phyloP scores from a whole-genome alignment of 1,140 invertebrate genomes.

The Pissodes strobi region DNA sequence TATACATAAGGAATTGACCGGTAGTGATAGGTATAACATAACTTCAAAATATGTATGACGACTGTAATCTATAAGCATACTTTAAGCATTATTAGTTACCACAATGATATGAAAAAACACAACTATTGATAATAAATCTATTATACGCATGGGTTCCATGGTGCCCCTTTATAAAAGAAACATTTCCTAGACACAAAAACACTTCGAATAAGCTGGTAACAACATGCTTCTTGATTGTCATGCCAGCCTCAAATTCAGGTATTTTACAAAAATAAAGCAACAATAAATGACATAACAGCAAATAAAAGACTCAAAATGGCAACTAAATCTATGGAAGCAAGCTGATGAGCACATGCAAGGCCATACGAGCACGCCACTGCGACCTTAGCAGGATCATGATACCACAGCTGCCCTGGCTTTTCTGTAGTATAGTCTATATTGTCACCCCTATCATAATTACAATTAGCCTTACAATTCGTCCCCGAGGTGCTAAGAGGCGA shows the following conservation, averaged over 20 bases:
- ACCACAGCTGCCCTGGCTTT: conserved; percentile 52
- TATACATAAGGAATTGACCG: too few relatives aligned
- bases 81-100: too few relatives aligned
- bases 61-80: too few relatives aligned
- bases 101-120: too few relatives aligned
- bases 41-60: too few relatives aligned
- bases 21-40: too few relatives aligned
- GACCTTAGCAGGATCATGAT: conserved; percentile 61
- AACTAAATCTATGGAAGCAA: conserved; percentile 67
- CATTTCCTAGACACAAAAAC: too few relatives aligned
- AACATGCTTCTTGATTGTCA: too few relatives aligned
- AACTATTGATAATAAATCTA: too few relatives aligned
- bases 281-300: conserved; percentile 70
- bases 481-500: neutral
- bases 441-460: conserved; percentile 1
- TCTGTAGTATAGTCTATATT: conserved; percentile 29
- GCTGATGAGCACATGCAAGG: conserved; percentile 66
- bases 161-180: too few relatives aligned
- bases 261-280: conserved; percentile 58
- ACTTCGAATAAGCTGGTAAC: too few relatives aligned
- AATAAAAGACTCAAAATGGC: conserved; percentile 69
- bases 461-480: neutral
- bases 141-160: too few relatives aligned
- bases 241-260: neutral
- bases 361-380: conserved; percentile 69